Conservation (phyloP, 2,797 vertebrate species). For the Chrysocyon brachyurus region DNA sequence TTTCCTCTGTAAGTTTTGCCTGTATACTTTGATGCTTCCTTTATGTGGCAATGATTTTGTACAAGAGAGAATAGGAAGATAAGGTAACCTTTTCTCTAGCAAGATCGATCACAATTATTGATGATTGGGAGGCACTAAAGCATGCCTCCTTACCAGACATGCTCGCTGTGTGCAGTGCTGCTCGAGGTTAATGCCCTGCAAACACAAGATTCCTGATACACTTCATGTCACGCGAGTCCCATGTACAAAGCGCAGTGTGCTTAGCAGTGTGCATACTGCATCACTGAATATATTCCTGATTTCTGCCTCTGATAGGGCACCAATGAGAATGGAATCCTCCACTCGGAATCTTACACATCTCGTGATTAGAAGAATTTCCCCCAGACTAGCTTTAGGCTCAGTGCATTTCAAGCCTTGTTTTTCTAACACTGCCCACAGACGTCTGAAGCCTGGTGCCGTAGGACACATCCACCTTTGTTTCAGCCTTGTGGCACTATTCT, state of each 20-base stretch:
- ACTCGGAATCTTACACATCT: background rate
- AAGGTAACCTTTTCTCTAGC: background rate
- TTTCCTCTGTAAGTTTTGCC: background rate
- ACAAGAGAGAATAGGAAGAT: background rate
- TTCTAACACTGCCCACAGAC: background rate
- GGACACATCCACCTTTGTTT: background rate
- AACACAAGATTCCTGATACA: background rate
- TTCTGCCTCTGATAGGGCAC: background rate
- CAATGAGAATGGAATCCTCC: background rate
- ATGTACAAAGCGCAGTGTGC: background rate
- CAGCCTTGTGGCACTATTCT: background rate
- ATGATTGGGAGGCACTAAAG: background rate
- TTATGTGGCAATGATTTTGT: conserved; percentile 27
- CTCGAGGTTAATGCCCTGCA: background rate
- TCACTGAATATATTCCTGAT: background rate
- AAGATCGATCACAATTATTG: background rate
- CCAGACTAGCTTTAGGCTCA: background rate
- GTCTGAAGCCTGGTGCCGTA: background rate
- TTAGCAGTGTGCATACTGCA: background rate
- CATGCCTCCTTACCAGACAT: background rate
- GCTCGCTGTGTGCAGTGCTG: background rate
- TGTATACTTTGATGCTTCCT: background rate
- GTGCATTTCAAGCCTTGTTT: background rate
- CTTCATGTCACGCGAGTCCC: background rate
- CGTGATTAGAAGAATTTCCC: background rate